Evolutionary conservation across 2,888 invertebrate genomes (phyloP).

Genomic region (Tridacna gigas): DNA sequence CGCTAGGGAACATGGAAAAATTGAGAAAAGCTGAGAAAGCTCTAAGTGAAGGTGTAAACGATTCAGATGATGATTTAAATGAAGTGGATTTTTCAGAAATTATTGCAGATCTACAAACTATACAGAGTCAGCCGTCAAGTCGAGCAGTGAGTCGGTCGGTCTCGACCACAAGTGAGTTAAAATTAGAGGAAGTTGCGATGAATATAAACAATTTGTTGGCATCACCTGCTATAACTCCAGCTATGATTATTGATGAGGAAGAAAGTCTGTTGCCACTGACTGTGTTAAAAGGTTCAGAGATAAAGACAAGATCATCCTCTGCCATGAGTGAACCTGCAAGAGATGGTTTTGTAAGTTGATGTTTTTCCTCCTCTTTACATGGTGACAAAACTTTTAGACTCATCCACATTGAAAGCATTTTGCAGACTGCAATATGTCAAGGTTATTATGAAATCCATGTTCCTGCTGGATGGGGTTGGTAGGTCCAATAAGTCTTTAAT

Average conservation of each 20-base stretch:
- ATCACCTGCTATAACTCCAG: constrained; percentile 69
- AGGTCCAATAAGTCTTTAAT: no score
- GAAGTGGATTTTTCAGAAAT: constrained; percentile 63
- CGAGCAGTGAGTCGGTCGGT: constrained; percentile 69
- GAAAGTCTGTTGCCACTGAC: constrained; percentile 44
- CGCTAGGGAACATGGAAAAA: constrained; percentile 77
- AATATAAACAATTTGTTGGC: constrained; percentile 69
- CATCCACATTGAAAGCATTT: not conserved
- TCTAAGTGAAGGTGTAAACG: constrained; percentile 68
- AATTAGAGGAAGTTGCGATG: constrained; percentile 63
- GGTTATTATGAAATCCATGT: no score
- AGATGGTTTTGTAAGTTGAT: constrained; percentile 59
- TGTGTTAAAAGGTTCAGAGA: constrained; percentile 28
- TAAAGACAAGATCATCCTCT: constrained; percentile 55
- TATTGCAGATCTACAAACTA: constrained; percentile 55
- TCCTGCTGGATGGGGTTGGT: no score
- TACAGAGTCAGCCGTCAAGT: constrained; percentile 64
- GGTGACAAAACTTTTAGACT: not conserved
- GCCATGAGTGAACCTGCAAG: constrained; percentile 64
- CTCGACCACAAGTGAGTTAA: constrained; percentile 63
- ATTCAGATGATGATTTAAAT: constrained; percentile 73
- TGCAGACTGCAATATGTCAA: no score
- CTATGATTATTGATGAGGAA: constrained; percentile 26
- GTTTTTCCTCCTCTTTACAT: not conserved
- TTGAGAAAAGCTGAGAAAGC: constrained; percentile 77